Conservation (phyloP, 2,797 vertebrate species). For the Malurus splendens region DNA sequence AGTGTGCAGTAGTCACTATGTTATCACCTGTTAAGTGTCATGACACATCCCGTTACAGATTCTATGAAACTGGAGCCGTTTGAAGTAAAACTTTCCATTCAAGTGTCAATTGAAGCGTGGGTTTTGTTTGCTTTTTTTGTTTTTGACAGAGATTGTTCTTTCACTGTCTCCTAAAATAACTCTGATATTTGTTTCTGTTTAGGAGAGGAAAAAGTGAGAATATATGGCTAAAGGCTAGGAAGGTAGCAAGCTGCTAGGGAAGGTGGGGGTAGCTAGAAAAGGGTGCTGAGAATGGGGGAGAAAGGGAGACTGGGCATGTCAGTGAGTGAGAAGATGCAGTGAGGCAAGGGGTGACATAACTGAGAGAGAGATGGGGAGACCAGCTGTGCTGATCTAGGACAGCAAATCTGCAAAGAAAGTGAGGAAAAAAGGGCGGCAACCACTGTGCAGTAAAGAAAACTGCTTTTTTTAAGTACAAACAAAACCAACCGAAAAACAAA, state of each 20-base stretch:
- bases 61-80: not conserved
- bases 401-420: not conserved
- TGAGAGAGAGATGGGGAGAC: not conserved
- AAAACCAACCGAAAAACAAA: not conserved
- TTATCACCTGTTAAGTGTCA: slow-evolving; percentile 27
- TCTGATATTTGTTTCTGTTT: slow-evolving; percentile 14
- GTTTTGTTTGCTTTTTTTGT: not conserved
- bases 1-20: not conserved
- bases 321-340: not conserved
- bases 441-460: not conserved
- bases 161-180: slow-evolving; percentile 21
- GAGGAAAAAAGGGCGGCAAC: not conserved
- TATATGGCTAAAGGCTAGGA: not conserved
- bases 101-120: not conserved
- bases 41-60: not conserved
- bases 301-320: not conserved
- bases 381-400: not conserved
- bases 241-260: not conserved
- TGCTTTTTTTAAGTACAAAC: not conserved
- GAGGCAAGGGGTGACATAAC: not conserved
- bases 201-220: not conserved
- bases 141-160: slow-evolving; percentile 2
- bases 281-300: not conserved
- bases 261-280: not conserved
- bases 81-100: slow-evolving; percentile 35